A percentile compares a stretch with the other conserved stretches of the same genome.
Conservation (phyloP, 2,888 invertebrate genomes). For the Euplagia quadripunctaria region DNA sequence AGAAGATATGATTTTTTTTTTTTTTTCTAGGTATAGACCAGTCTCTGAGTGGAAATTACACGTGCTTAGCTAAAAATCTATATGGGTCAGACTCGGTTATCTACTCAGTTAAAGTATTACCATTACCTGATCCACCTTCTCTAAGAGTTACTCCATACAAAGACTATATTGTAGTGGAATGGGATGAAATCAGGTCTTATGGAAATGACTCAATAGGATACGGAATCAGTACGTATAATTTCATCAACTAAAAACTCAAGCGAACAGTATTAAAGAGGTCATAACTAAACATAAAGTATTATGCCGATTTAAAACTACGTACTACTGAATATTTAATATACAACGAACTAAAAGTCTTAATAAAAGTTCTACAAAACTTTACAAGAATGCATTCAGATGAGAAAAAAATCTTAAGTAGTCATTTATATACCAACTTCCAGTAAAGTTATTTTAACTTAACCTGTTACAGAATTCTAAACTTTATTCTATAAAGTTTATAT, state of each 20-base stretch:
- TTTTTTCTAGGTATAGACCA: slow-evolving; percentile 88
- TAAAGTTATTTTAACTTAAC: neutral
- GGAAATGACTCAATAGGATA: slow-evolving; percentile 70
- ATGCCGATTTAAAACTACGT: neutral
- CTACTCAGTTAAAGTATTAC: slow-evolving; percentile 92
- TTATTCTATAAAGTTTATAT: neutral
- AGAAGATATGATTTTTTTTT: neutral
- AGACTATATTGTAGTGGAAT: slow-evolving; percentile 88
- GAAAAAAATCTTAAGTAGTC: neutral
- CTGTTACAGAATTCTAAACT: neutral
- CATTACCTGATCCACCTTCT: slow-evolving; percentile 90
- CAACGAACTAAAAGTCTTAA: neutral
- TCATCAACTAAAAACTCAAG: neutral
- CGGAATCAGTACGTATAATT: slow-evolving; percentile 71
- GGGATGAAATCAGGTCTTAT: slow-evolving; percentile 87
- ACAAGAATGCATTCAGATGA: neutral
- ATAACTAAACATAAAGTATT: neutral
- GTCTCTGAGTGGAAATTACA: slow-evolving; percentile 92
- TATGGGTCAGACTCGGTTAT: slow-evolving; percentile 94
- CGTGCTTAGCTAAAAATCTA: slow-evolving; percentile 93
- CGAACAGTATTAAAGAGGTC: neutral
- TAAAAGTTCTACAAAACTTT: neutral
- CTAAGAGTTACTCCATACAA: slow-evolving; percentile 87
- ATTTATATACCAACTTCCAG: neutral
- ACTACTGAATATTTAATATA: neutral